Evolutionary conservation across 2,888 invertebrate species (phyloP), one percentile per base, ranked within the genome.

Genomic region (Pilophorus perplexus): DNA sequence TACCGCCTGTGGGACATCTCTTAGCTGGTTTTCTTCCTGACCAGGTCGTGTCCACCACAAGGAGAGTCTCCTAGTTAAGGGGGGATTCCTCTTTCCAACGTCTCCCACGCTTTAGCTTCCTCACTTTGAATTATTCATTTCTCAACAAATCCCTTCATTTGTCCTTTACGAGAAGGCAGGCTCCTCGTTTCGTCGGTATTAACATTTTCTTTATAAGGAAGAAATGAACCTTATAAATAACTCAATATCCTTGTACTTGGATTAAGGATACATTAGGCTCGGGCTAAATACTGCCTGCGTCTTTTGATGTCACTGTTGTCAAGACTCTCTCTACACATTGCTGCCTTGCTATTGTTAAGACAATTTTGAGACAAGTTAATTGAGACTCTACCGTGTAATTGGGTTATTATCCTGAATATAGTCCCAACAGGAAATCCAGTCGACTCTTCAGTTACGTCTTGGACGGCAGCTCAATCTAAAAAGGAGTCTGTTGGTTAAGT

Each of bases 101-200:
- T 52, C 52, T 52, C 52, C 52, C 52, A 52, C 52, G 52, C 52
- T 52, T 52, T 28, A n/a, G n/a, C n/a, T n/a, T n/a, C n/a, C n/a
- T 28, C 27, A 23, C 27, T 25, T 28, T 52, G 52, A 12, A 52
- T 52, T 14, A 52, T 52, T 52, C 52, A 52, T 52, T 52, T 28
- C 52, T 18, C 52, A 52, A 52, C 52, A 52, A 52, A 52, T 52
- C 52, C 52, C 52, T 52, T 28, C 52, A 52, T 52, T 52, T 52
- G 52, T 52, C 52, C 52, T 52, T 52, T 52, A 52, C 52, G 52
- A 52, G 28, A 14, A 12, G 14, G n/a, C 10, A 12, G 14, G 25
- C 28, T 28, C 28, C 52, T 52, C 52, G n/a, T 50, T 52, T 27
- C 52, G 16, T 28, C 12, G 27, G 28, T 52, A 52, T 52, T 16